phyloP scores from a whole-genome alignment of 2,888 invertebrate genomes.

The Pomacea canaliculata region DNA sequence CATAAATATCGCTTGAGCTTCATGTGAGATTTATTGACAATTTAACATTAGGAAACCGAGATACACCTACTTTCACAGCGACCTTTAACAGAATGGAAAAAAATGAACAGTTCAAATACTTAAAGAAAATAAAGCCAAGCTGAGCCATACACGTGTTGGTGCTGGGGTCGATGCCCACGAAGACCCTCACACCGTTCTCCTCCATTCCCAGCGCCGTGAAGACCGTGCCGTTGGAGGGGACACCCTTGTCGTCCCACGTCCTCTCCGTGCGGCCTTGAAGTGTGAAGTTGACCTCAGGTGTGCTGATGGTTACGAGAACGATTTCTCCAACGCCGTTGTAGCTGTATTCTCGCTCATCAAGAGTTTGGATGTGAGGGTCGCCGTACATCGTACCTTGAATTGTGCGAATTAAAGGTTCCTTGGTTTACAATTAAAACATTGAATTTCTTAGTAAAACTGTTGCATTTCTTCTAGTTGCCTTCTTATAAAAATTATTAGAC shows the following conservation, averaged over 20 bases:
- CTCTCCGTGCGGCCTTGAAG: not conserved
- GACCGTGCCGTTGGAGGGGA: constrained; percentile 32
- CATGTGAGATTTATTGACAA: too few species aligned
- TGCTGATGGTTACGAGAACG: constrained; percentile 18
- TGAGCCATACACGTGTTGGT: not conserved
- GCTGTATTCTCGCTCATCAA: constrained; percentile 31
- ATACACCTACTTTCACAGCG: too few species aligned
- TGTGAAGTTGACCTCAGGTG: constrained; percentile 3
- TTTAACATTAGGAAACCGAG: too few species aligned
- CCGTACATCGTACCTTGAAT: constrained; percentile 17
- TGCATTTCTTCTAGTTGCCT: too few species aligned
- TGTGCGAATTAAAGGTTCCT: too few species aligned
- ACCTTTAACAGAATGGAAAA: too few species aligned
- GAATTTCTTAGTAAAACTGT: too few species aligned
- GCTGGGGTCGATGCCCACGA: constrained; percentile 10
- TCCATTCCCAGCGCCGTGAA: constrained; percentile 37
- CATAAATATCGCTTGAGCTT: too few species aligned
- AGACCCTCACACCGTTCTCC: constrained; percentile 1
- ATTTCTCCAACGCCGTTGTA: constrained; percentile 39
- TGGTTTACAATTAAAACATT: too few species aligned
- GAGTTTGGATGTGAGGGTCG: constrained; percentile 38
- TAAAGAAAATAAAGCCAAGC: too few species aligned
- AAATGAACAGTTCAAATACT: too few species aligned
- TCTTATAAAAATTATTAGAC: too few species aligned
- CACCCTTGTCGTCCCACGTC: constrained; percentile 24